A percentile compares a stretch with the other conserved stretches of the same genome.
phyloP scores from a whole-genome alignment of 1,140 invertebrate genomes.

The Leptinotarsa defecta region DNA sequence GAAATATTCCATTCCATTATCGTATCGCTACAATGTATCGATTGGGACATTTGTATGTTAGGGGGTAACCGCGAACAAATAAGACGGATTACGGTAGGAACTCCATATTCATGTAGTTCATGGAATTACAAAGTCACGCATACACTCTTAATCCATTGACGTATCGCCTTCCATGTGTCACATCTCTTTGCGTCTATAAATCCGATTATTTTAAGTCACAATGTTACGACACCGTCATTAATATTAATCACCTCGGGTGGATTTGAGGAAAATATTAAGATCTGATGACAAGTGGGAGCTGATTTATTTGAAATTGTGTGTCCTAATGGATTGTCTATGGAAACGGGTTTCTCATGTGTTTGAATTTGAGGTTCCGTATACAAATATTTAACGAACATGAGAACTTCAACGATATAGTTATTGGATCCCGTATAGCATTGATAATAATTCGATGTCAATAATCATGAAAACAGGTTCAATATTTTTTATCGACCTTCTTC shows the following conservation, averaged over 20 bases:
- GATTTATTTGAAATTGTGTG: background rate
- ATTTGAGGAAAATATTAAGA: conserved; percentile 2
- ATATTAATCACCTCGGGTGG: conserved; percentile 11
- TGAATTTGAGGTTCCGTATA: too few species aligned
- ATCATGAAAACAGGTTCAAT: too few species aligned
- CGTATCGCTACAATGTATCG: background rate
- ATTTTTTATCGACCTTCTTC: too few species aligned
- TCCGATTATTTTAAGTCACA: conserved; percentile 34
- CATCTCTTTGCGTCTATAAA: conserved; percentile 21
- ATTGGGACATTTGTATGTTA: background rate
- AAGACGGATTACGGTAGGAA: conserved; percentile 31
- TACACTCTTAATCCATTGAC: conserved; percentile 34
- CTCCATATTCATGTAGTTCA: conserved; percentile 37
- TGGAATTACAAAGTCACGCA: conserved; percentile 32
- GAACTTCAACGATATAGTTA: too few species aligned
- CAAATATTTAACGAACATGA: too few species aligned
- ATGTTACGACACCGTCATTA: conserved; percentile 29
- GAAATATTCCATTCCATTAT: too few species aligned
- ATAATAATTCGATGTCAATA: too few species aligned
- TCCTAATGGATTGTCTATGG: background rate
- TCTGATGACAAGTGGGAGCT: background rate
- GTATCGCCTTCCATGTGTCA: conserved; percentile 36
- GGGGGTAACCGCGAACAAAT: conserved; percentile 18
- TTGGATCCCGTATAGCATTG: too few species aligned
- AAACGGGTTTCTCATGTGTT: too few species aligned